phyloP scores from a whole-genome alignment of 2,113 vertebrate species.

The Porphyrio hochstetteri region DNA sequence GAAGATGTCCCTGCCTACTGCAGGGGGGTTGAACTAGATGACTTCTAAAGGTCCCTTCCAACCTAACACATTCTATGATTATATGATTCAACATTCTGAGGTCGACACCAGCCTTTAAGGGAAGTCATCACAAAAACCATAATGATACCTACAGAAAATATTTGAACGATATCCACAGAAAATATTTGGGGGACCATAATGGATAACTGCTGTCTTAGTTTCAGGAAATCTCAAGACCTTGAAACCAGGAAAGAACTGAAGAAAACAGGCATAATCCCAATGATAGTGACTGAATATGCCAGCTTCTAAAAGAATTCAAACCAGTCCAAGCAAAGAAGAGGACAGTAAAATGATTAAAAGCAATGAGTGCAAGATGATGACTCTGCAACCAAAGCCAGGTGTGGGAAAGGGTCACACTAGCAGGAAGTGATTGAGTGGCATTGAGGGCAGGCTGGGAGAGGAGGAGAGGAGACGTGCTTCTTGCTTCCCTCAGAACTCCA shows the following conservation, averaged over 20 bases:
- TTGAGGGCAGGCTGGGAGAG: accelerated
- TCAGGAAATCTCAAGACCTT: not conserved
- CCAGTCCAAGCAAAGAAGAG: not conserved
- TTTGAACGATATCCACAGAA: not conserved
- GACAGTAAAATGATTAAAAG: not conserved
- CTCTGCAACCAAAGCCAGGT: not conserved
- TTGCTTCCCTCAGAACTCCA: accelerated
- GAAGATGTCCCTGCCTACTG: no score
- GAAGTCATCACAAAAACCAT: not conserved
- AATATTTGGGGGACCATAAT: not conserved
- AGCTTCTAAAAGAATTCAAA: not conserved
- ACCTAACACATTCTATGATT: no score
- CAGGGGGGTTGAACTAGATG: no score
- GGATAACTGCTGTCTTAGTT: not conserved
- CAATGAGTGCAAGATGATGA: not conserved
- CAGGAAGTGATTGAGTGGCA: not conserved
- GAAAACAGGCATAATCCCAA: not conserved
- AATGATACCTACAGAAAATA: not conserved
- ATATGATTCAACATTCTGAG: not conserved
- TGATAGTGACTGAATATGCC: not conserved
- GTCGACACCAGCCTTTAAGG: not conserved
- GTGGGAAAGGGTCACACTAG: accelerated
- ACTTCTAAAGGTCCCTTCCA: no score
- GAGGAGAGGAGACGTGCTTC: not conserved
- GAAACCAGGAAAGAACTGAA: not conserved